Evolutionary conservation across 2,113 vertebrate genomes (phyloP).

Genomic region (Rostratula benghalensis): DNA sequence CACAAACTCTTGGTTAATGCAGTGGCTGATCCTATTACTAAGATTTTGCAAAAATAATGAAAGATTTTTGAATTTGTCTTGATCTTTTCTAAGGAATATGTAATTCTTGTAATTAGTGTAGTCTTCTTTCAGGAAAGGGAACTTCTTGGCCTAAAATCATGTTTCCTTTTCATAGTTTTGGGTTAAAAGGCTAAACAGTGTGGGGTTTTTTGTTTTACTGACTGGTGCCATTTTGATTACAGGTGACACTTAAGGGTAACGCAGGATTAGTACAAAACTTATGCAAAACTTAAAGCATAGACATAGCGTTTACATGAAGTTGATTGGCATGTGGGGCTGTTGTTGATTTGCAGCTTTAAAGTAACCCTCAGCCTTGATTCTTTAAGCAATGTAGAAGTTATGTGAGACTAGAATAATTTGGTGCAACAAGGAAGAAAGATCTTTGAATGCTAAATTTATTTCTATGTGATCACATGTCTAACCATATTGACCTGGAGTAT

Average conservation of each 20-base stretch:
- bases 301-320: neutral
- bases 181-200: neutral
- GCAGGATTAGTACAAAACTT: neutral
- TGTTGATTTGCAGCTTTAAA: neutral
- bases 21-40: neutral
- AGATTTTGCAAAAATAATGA: neutral
- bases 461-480: neutral
- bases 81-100: neutral
- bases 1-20: neutral
- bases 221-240: neutral
- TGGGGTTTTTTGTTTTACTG: neutral
- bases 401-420: neutral
- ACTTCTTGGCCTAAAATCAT: neutral
- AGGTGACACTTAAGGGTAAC: neutral
- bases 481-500: neutral
- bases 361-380: neutral
- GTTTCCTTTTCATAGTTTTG: neutral
- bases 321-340: neutral
- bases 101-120: neutral
- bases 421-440: neutral
- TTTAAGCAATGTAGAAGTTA: neutral
- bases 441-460: neutral
- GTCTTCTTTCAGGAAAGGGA: neutral
- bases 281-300: neutral
- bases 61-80: neutral